Percentiles rank a stretch among this genome's conserved stretches.
These are phyloP conservation scores for Poecilia velifera DNA, from an alignment of 2,797 vertebrate genomes.

Conservation along the genomic window DNA sequence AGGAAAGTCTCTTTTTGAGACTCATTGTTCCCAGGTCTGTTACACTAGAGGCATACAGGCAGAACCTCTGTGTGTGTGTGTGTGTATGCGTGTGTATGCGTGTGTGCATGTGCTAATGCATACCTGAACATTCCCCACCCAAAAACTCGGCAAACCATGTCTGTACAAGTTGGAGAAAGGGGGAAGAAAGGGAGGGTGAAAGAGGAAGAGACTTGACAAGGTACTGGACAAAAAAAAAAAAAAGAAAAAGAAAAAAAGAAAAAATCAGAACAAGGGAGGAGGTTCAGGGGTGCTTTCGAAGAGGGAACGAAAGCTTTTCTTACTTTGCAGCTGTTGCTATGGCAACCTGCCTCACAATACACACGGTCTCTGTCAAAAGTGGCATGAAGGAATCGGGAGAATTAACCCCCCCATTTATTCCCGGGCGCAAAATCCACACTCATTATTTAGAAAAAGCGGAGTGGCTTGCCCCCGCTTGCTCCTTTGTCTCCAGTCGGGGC, in stretches of 20 bases:
- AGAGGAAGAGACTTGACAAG: slow-evolving; percentile 66
- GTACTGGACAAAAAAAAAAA: slow-evolving; percentile 50
- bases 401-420: slow-evolving; percentile 46
- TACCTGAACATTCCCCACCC: slow-evolving; percentile 83
- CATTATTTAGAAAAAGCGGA: slow-evolving; percentile 58
- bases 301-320: slow-evolving; percentile 62
- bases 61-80: slow-evolving; percentile 61
- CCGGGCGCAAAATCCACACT: slow-evolving; percentile 28
- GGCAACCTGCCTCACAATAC: slow-evolving; percentile 65
- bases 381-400: slow-evolving; percentile 69
- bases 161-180: slow-evolving; percentile 82
- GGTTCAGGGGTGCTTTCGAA: slow-evolving; percentile 19
- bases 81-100: slow-evolving; percentile 31
- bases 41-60: slow-evolving; percentile 65
- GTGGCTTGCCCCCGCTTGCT: slow-evolving; percentile 28
- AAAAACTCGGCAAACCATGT: slow-evolving; percentile 79
- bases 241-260: slow-evolving; percentile 11
- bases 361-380: slow-evolving; percentile 65
- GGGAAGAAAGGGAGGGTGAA: slow-evolving; percentile 60
- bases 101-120: slow-evolving; percentile 63
- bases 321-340: slow-evolving; percentile 72
- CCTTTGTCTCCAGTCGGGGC: slow-evolving; percentile 63
- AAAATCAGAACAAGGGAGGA: not conserved
- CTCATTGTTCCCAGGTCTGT: slow-evolving; percentile 78
- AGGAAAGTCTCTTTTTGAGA: slow-evolving; percentile 84